Evolutionary conservation across 2,888 invertebrate species (phyloP).

Genomic region (Pseudolycoriella hygida): DNA sequence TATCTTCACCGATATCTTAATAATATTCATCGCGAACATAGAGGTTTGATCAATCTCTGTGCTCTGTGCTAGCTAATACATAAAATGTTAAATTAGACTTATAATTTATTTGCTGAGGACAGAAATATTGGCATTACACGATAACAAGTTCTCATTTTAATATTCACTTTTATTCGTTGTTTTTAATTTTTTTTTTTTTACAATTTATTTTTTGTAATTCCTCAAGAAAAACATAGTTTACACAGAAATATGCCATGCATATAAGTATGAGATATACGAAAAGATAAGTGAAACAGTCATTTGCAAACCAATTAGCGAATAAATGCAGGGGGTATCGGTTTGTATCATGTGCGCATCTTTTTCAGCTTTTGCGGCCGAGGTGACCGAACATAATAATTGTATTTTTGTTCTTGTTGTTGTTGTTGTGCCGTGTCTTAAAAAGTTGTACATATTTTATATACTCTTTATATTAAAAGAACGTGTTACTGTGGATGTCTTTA

Average conservation of each 20-base stretch:
- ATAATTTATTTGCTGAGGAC: conserved; percentile 5
- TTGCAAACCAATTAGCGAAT: conserved; percentile 5
- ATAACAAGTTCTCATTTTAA: background rate
- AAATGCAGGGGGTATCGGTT: conserved; percentile 3
- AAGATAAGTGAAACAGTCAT: conserved; percentile 5
- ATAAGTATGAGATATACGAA: conserved; percentile 2
- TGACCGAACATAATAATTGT: too few species aligned
- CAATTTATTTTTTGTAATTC: background rate
- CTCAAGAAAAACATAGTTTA: background rate
- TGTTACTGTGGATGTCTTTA: too few species aligned
- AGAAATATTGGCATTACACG: conserved; percentile 3
- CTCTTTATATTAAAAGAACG: too few species aligned
- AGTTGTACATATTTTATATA: too few species aligned
- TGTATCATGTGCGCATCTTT: too few species aligned
- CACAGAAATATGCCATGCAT: conserved; percentile 2
- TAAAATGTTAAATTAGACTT: background rate
- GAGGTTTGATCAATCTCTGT: too few species aligned
- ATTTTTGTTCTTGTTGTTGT: too few species aligned
- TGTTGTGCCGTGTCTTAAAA: too few species aligned
- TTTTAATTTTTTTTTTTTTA: background rate
- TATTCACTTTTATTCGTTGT: background rate
- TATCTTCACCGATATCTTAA: too few species aligned
- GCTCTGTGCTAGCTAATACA: too few species aligned
- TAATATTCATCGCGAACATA: too few species aligned
- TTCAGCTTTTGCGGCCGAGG: too few species aligned